Percentiles rank a stretch among this genome's conserved stretches.
phyloP scores from a whole-genome alignment of 2,797 vertebrate species.

The Sebastes minor region DNA sequence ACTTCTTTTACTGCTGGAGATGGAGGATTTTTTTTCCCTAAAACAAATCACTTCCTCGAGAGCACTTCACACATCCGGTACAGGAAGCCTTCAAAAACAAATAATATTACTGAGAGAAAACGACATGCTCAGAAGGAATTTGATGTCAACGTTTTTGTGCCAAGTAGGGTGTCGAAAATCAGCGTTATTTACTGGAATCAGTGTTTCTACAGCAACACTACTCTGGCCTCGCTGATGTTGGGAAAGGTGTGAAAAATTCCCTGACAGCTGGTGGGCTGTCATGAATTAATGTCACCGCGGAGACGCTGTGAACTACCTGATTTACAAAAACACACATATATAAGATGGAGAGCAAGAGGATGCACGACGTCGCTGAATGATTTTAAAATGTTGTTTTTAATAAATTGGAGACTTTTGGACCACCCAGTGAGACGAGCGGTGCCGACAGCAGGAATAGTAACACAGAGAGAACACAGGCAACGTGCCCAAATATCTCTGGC shows the following conservation, averaged over 20 bases:
- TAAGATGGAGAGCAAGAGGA: background rate
- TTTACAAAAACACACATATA: background rate
- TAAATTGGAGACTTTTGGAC: conserved; percentile 10
- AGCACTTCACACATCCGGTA: background rate
- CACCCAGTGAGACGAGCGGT: background rate
- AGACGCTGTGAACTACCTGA: conserved; percentile 12
- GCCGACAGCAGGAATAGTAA: conserved; percentile 52
- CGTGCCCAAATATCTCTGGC: conserved; percentile 36
- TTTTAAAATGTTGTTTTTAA: background rate
- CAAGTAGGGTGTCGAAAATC: conserved; percentile 42
- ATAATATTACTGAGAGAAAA: conserved; percentile 1
- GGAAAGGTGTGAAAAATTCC: conserved; percentile 69
- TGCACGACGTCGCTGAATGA: background rate
- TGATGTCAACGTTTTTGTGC: conserved; percentile 25
- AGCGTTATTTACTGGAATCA: conserved; percentile 49
- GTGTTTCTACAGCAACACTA: conserved; percentile 71
- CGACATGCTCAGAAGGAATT: conserved; percentile 29
- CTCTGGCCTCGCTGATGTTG: conserved; percentile 43
- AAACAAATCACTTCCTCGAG: background rate
- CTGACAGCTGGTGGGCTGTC: conserved; percentile 64
- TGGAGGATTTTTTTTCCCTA: background rate
- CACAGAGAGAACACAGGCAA: conserved; percentile 22
- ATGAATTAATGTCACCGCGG: conserved; percentile 50
- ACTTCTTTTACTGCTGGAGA: background rate
- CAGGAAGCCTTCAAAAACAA: conserved; percentile 7